Evolutionary conservation across 2,888 invertebrate species (phyloP), one percentile per base, ranked within the genome.

Genomic region (Teleogryllus oceanicus): DNA sequence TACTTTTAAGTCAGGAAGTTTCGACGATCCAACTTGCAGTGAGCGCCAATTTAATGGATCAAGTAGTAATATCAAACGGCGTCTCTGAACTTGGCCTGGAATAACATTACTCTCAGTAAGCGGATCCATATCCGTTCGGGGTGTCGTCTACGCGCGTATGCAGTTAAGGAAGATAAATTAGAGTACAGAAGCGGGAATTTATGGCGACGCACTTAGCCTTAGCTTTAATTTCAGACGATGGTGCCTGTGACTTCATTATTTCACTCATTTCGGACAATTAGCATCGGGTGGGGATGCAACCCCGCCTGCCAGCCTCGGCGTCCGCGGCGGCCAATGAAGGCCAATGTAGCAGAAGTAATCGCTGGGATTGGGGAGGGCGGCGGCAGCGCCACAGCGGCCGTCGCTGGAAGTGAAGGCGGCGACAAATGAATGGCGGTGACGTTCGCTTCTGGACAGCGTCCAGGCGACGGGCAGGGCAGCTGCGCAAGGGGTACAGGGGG

Each of bases 1-100:
- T 62, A 62, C 62, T 62, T 62, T 62, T 62, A n/a, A 62, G 62
- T 62, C 62, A 62, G 62, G n/a, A 62, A 62, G 62, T 62, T 62
- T 62, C n/a, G 62, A 18, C 62, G 62, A 62, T 62, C 62, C n/a
- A 62, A n/a, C 62, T 62, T n/a, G n/a, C 13, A 62, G n/a, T 62
- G 62, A n/a, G n/a, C 13, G 62, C 62, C 62, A 62, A 62, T 62
- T 62, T 62, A 62, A 62, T 62, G 62, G n/a, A 62, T 62, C 62
- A 62, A 62, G 62, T n/a, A 62, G 62, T 62, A 62, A 62, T 62
- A 62, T 62, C 62, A 13, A 62, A 62, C 62, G 62, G 62, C 62
- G 62, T 11, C 62, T 62, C 16, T 62, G 62, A 62, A 62, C 62
- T 62, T 62, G 16, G 62, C 62, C 62, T 13, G 62, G 16, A 62